Evolutionary conservation across 2,113 vertebrate species (phyloP).

Genomic region (Nycticryphes semicollaris): DNA sequence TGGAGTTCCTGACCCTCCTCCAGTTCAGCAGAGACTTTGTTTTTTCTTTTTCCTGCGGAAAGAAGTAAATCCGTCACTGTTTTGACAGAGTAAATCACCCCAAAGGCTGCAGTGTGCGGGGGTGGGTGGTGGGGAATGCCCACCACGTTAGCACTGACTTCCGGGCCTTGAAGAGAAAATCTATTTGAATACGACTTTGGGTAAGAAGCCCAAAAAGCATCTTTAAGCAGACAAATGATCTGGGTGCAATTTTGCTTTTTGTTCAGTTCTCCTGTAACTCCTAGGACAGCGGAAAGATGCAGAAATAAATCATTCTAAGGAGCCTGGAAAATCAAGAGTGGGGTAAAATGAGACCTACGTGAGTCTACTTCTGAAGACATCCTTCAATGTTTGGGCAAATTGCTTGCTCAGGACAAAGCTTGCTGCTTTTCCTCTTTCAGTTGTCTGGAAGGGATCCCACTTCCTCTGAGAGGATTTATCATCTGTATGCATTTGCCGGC

Average conservation of each 20-base stretch:
- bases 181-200: not conserved
- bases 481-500: slow-evolving; percentile 6
- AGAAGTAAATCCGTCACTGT: not conserved
- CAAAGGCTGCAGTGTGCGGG: not conserved
- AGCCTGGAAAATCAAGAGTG: not conserved
- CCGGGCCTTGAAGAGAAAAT: not conserved
- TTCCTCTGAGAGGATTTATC: slow-evolving; percentile 32
- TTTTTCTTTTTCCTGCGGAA: slow-evolving; percentile 66
- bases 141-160: not conserved
- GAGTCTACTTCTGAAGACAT: slow-evolving; percentile 16
- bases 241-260: not conserved
- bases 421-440: slow-evolving; percentile 2
- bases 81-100: not conserved
- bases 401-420: not conserved
- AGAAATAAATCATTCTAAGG: not conserved
- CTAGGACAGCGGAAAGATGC: not conserved
- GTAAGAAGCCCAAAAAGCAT: not conserved
- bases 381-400: not conserved
- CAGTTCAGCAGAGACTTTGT: not conserved
- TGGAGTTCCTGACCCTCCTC: not conserved
- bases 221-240: not conserved
- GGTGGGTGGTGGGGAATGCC: not conserved
- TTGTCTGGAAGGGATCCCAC: not conserved
- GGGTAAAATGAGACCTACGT: not conserved
- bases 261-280: not conserved